phyloP scores from a whole-genome alignment of 2,797 vertebrate genomes.

The Luscinia megarhynchos region DNA sequence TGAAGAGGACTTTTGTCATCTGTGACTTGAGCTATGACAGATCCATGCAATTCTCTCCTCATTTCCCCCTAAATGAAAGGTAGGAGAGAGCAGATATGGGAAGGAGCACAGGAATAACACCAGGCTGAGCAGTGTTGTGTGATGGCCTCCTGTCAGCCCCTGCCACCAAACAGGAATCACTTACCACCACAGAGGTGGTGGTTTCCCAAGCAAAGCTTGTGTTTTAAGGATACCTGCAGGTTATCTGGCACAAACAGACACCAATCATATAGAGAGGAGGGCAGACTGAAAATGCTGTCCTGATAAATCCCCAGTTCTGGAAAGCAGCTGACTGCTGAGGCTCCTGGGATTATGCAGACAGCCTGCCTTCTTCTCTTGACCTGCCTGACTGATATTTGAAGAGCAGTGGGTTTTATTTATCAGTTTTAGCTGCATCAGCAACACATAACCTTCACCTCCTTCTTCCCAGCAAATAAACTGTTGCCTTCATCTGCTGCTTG shows the following conservation, averaged over 20 bases:
- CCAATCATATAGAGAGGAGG: not conserved
- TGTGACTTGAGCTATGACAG: not conserved
- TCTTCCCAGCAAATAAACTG: not conserved
- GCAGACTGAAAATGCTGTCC: not conserved
- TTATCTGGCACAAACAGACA: not conserved
- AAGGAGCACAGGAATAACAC: not conserved
- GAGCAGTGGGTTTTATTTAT: not conserved
- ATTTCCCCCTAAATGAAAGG: not conserved
- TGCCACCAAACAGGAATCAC: not conserved
- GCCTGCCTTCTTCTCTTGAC: not conserved
- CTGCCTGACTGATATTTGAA: not conserved
- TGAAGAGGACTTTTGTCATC: not conserved
- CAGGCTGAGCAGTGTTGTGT: not conserved
- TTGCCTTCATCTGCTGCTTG: slow-evolving; percentile 4
- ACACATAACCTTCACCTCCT: not conserved
- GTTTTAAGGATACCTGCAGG: not conserved
- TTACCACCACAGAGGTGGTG: not conserved
- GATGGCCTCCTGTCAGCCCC: not conserved
- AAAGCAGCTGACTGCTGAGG: not conserved
- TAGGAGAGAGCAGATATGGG: not conserved
- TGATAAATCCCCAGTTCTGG: not conserved
- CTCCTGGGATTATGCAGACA: not conserved
- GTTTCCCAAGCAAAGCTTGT: not conserved
- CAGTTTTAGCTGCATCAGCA: slow-evolving; percentile 8
- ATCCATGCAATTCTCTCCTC: not conserved